Conservation (phyloP, 2,797 vertebrate genomes). For the Spatula versicolor region DNA sequence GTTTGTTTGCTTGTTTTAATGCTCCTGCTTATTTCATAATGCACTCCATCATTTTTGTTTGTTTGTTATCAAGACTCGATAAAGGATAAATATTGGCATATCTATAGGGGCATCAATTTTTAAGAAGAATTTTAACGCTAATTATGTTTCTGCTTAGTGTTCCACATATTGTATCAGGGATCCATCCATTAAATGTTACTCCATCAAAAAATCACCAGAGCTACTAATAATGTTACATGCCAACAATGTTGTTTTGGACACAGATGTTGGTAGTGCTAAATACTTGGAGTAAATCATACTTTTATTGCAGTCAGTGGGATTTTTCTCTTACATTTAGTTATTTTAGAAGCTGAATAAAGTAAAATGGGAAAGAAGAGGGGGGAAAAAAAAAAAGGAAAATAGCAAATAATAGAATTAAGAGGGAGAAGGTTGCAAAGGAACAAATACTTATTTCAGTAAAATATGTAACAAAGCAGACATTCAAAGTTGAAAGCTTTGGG, state of each 20-base stretch:
- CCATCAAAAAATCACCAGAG: background rate
- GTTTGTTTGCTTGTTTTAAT: background rate
- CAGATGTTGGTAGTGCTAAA: background rate
- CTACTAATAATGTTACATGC: background rate
- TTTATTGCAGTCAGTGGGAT: background rate
- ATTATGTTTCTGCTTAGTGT: background rate
- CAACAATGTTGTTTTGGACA: background rate
- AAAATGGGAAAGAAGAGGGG: background rate
- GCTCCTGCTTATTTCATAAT: background rate
- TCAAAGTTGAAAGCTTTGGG: background rate
- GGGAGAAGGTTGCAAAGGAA: background rate
- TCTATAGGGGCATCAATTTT: background rate
- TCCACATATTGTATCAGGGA: background rate
- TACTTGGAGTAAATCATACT: background rate
- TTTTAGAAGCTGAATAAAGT: background rate
- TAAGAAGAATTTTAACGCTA: background rate
- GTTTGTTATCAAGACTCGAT: background rate
- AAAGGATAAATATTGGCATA: background rate
- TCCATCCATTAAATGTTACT: background rate
- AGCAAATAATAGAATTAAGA: background rate
- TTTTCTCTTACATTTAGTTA: background rate
- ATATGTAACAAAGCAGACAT: background rate
- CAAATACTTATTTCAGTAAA: background rate
- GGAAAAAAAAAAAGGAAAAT: background rate
- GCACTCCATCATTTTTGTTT: background rate